Evolutionary conservation across 2,888 invertebrate species (phyloP).

Genomic region (Cenopis cana): DNA sequence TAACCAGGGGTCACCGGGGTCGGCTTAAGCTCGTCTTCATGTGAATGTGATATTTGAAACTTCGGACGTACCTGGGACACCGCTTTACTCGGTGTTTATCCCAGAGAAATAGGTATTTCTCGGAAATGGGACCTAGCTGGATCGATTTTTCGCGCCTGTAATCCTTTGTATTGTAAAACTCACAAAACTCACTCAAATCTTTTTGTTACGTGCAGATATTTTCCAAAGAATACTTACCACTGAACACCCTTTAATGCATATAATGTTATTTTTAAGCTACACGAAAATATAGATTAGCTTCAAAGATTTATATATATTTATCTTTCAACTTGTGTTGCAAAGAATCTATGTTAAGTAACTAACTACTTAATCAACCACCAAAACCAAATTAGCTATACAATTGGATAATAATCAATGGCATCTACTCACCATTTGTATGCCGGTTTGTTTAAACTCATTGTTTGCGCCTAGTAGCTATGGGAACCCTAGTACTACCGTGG

Average conservation of each 20-base stretch:
- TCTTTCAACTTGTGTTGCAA: background rate
- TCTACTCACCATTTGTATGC: conserved; percentile 37
- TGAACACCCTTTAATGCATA: too few relatives aligned
- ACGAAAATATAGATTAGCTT: too few relatives aligned
- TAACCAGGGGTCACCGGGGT: conserved; percentile 48
- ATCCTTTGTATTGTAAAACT: too few relatives aligned
- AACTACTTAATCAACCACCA: background rate
- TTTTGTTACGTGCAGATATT: too few relatives aligned
- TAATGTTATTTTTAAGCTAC: too few relatives aligned
- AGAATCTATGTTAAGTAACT: background rate
- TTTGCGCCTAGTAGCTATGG: conserved; percentile 38
- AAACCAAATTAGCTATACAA: conserved; percentile 13
- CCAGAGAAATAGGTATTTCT: too few relatives aligned
- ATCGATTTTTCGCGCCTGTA: too few relatives aligned
- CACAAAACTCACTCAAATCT: too few relatives aligned
- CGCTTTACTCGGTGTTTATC: background rate
- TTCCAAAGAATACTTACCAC: too few relatives aligned
- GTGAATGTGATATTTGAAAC: conserved; percentile 21
- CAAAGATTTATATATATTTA: too few relatives aligned
- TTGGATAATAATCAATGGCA: conserved; percentile 23
- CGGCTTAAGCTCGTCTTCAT: conserved; percentile 32
- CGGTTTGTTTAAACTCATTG: conserved; percentile 30
- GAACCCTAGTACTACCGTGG: conserved; percentile 24
- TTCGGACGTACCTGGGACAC: conserved; percentile 13
- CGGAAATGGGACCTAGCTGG: too few relatives aligned